Percentiles rank a stretch among this genome's conserved stretches.
Conservation (phyloP, 2,797 vertebrate genomes). For the Gymnothorax reevesii region DNA sequence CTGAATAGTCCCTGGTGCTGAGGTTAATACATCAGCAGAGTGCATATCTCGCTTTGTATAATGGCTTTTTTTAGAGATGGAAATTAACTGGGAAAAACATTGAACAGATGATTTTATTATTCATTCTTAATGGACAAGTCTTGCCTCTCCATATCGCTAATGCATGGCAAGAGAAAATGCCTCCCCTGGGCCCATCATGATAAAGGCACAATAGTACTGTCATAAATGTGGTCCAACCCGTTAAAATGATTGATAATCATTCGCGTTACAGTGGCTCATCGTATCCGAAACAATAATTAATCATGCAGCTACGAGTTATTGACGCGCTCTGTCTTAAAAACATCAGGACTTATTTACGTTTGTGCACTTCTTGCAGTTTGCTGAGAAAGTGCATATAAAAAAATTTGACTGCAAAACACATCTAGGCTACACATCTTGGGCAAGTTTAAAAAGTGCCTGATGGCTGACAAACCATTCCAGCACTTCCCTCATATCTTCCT, state of each 20-base stretch:
- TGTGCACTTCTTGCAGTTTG: neutral
- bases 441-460: too few species aligned
- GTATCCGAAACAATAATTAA: neutral
- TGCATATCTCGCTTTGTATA: neutral
- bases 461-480: neutral
- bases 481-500: neutral
- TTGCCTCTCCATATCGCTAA: neutral
- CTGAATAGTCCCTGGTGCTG: neutral
- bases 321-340: neutral
- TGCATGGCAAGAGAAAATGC: neutral
- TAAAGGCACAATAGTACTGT: neutral
- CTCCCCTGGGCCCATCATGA: neutral
- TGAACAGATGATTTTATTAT: neutral
- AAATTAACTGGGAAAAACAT: neutral
- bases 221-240: neutral
- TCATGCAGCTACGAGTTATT: neutral
- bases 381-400: neutral
- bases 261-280: neutral
- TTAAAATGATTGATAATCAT: neutral
- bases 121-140: neutral
- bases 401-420: constrained; percentile 10
- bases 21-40: neutral
- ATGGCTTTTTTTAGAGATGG: neutral
- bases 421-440: too few species aligned
- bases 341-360: neutral